Conservation (phyloP, 2,797 vertebrate genomes). For the Betta splendens region DNA sequence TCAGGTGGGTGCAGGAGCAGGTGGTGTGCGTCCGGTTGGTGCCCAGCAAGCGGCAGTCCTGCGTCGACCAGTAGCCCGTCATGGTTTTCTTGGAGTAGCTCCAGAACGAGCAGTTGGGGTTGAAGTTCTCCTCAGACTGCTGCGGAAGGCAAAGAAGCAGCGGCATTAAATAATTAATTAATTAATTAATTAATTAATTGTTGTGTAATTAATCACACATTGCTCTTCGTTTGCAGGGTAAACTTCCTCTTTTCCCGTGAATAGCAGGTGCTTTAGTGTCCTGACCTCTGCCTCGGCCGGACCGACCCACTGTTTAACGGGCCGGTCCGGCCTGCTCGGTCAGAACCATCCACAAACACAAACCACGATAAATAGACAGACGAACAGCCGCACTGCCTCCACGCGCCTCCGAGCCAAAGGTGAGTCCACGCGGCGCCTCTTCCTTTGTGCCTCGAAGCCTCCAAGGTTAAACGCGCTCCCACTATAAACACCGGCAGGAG, state of each 20-base stretch:
- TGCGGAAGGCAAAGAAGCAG: slow-evolving; percentile 53
- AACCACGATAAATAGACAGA: slow-evolving; percentile 55
- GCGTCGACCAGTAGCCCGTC: slow-evolving; percentile 96
- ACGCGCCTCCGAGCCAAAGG: slow-evolving; percentile 38
- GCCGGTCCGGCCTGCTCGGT: too few species aligned
- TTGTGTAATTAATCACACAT: slow-evolving; percentile 21
- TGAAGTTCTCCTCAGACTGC: slow-evolving; percentile 98
- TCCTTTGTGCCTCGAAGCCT: slow-evolving; percentile 21
- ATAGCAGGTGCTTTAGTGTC: too few species aligned
- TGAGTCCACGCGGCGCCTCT: neutral
- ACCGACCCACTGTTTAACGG: slow-evolving; percentile 68
- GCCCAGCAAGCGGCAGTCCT: slow-evolving; percentile 92
- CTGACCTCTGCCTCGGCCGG: too few species aligned
- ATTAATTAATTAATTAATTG: too few species aligned
- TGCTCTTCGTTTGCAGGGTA: slow-evolving; percentile 12
- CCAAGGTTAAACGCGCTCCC: slow-evolving; percentile 58
- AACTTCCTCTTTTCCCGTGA: slow-evolving; percentile 11
- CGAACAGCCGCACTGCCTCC: slow-evolving; percentile 38
- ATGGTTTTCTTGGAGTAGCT: slow-evolving; percentile 96
- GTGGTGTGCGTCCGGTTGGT: slow-evolving; percentile 96
- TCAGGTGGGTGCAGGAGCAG: slow-evolving; percentile 97
- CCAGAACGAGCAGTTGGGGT: slow-evolving; percentile 99
- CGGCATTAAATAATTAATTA: too few species aligned
- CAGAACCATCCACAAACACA: too few species aligned
- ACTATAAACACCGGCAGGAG: slow-evolving; percentile 28